Base-by-base conservation (phyloP, 2,113 vertebrate species). In the Hippolais icterina region DNA sequence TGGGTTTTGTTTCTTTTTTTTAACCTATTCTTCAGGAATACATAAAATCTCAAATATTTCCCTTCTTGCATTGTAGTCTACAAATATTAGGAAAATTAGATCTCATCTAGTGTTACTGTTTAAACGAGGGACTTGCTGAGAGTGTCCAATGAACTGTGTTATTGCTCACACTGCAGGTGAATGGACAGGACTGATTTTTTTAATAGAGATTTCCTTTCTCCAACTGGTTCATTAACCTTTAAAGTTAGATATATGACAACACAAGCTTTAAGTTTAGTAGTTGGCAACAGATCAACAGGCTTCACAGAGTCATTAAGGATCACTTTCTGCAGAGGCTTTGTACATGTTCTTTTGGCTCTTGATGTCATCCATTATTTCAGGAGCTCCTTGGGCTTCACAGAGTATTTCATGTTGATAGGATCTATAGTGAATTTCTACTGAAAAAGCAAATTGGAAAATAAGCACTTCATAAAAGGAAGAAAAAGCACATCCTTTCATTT, bases 381-480 rank as follows among this genome's bases (percentile, higher is more conserved):
- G 63, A 94, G 76, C 64, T 86, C 53, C 81, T 77, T 4, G 1
- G 79, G 82, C 77, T 92, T 89, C 76, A 53, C 15, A 7, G 56
- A 28, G 44, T 86, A 59, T 86, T 95, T 92, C 44, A 41, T 27
- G 68, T 92, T 81, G 20, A 68, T 83, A 87, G 69, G 82, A 89
- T 89, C 76, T 87, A 89, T 12, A 77, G 72, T 35, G 83, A 80
- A 28, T 89, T 93, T 37, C 83, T 92, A 71, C 49, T 28, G 57
- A 77, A 84, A 95, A 89, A 75, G 69, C 80, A 87, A 88, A 95
- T 57, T 72, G 57, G 74, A 93, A 90, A 81, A 79, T 75, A 80
- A 89, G 84, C 64, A 89, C 87, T 94, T 96, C 18, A 57, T 90
- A 83, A 90, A 96, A 93, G 88, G 56, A 92, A 81, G 52, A 42